Evolutionary conservation across 2,888 invertebrate genomes (phyloP), one percentile per base, ranked within the genome.

Genomic region (Tipula lateralis): DNA sequence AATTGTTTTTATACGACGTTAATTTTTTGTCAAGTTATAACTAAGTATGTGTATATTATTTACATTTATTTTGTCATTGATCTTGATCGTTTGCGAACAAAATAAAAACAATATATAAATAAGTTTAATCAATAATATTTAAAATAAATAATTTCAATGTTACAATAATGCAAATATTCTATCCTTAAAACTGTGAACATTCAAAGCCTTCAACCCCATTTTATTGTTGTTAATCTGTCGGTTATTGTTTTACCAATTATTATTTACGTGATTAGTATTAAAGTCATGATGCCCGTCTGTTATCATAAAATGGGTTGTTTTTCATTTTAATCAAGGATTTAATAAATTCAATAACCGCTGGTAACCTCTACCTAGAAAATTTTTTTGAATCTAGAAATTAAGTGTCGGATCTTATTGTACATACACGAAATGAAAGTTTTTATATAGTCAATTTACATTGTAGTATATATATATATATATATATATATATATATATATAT

Each of bases 141-240:
- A 50, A 44, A 44, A 44, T 50, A 50, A 50, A 66, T 66, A 66
- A 66, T 66, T 66, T 66, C 66, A 66, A 66, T 66, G 66, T 66
- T 66, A 44, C n/a, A 44, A 44, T 44, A 66, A 19, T 24, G 7
- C 9, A 24, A 19, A 24, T 19, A 24, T 7, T 19, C 0, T 19
- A 66, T 66, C 66, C 66, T 66, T 66, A 66, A 24, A 24, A 66
- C 6, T 24, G 66, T 66, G 24, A 66, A 66, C 66, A 66, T 66
- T 19, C 6, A 66, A 66, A 66, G 19, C 66, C 66, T 66, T 66
- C 66, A 66, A 66, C 66, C 50, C 66, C 66, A 66, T 24, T 66
- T 24, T 24, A 66, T 66, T 44, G n/a, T n/a, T 44, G n/a, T 66
- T 66, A 24, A 66, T 66, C 1, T 66, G 24, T 66, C 66, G 66